These are phyloP conservation scores for Orycteropus afer DNA, from an alignment of 2,113 vertebrate species.

Conservation along the genomic window DNA sequence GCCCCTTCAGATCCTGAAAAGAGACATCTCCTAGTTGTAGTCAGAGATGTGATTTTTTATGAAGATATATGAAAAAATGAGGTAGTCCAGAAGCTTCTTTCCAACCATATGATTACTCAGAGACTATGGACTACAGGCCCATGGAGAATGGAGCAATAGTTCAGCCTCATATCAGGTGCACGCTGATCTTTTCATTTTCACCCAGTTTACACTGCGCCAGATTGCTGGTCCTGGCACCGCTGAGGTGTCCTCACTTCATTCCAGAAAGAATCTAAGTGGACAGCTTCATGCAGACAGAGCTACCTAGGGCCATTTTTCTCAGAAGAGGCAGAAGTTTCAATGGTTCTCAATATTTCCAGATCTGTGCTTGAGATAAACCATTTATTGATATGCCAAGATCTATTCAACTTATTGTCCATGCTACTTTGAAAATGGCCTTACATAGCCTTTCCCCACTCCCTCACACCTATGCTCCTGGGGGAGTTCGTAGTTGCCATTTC, in stretches of 20 bases:
- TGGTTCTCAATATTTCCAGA: neutral
- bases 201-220: neutral
- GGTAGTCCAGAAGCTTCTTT: neutral
- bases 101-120: neutral
- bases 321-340: neutral
- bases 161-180: neutral
- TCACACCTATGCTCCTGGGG: neutral
- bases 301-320: neutral
- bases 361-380: neutral
- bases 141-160: constrained; percentile 71
- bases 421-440: neutral
- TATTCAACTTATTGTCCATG: neutral
- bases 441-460: neutral
- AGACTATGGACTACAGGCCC: constrained; percentile 70
- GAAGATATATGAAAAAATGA: neutral
- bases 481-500: neutral
- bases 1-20: neutral
- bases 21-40: neutral
- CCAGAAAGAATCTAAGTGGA: neutral
- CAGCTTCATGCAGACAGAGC: neutral
- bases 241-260: neutral
- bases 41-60: neutral
- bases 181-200: neutral
- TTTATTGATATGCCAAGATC: neutral
- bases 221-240: neutral